Conservation (phyloP, 2,888 invertebrate genomes). For the Elegia similella region DNA sequence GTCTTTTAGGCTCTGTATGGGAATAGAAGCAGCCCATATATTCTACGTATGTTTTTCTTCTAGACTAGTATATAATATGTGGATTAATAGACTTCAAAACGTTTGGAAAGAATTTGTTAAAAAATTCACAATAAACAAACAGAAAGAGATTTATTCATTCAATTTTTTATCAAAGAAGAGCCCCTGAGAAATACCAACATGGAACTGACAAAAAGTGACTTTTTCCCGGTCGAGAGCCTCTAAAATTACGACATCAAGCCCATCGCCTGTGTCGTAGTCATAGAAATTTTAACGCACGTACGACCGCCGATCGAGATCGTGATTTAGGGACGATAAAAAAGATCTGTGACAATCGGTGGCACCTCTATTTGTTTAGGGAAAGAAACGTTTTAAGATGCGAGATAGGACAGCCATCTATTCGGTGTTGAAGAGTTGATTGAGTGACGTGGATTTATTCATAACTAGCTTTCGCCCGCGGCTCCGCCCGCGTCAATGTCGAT, state of each 20-base stretch:
- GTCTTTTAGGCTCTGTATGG: too few species aligned
- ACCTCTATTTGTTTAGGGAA: slow-evolving; percentile 39
- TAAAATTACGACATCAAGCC: slow-evolving; percentile 54
- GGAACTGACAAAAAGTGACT: slow-evolving; percentile 41
- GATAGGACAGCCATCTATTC: too few species aligned
- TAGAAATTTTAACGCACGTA: slow-evolving; percentile 61
- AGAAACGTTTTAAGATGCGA: neutral
- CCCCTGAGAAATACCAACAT: slow-evolving; percentile 47
- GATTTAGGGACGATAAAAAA: slow-evolving; percentile 47
- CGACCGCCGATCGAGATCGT: slow-evolving; percentile 52
- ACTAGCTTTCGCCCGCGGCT: too few species aligned
- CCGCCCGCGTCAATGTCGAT: too few species aligned
- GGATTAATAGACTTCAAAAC: too few species aligned
- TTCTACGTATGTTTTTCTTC: too few species aligned
- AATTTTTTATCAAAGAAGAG: slow-evolving; percentile 35
- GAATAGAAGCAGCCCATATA: too few species aligned
- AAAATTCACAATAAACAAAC: too few species aligned
- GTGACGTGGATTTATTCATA: too few species aligned
- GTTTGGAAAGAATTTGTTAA: too few species aligned
- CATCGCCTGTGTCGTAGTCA: slow-evolving; percentile 46
- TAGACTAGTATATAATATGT: too few species aligned
- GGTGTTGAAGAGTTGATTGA: too few species aligned
- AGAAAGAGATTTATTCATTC: slow-evolving; percentile 22
- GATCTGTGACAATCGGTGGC: slow-evolving; percentile 35
- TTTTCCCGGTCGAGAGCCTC: slow-evolving; percentile 39